Base-by-base conservation (phyloP, 2,113 vertebrate genomes). In the Toxotes jaculatrix region DNA sequence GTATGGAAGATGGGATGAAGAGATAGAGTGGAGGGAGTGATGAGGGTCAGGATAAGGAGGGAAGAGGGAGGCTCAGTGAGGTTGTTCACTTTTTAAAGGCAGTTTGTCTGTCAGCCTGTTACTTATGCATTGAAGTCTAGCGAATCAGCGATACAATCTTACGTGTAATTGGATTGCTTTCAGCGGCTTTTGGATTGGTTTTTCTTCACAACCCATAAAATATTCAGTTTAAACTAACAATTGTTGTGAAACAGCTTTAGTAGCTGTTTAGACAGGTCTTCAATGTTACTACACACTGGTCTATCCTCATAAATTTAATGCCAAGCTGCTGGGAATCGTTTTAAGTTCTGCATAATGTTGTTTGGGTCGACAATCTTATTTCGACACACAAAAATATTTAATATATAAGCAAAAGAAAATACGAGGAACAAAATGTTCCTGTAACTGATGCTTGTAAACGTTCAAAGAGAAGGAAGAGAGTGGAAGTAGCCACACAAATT, bases 31-130 rank as follows among this genome's bases (percentile, higher is more conserved):
- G 19, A 56, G 47, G 42, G 53, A 77, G 65, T 23, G 45, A 51
- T 64, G 62, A 70, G 86, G 77, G 79, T 78, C 67, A 82, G 70
- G 78, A 71, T 70, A 71, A 63, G 42, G 45, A 51, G 55, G 73
- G 42, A 53, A 55, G 61, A 74, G 49, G 14, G 43, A 77, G 43
- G 45, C 13, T 68, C 14, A 43, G 23, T 61, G 14, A 31, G 56
- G 71, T 49, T 60, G 40, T 74, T 80, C 49, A 64, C 56, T 62
- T 57, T 77, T 57, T 32, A 60, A 64, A 70, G 56, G 45, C 45
- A 12, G 32, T 72, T 77, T 49, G 49, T 66, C 69, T 57, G 55
- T 68, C n/a, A 17, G 17, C 21, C 12, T 56, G 19, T 49, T 62
- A 49, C 38, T 47, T 75, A 49, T 63, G 69, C 36, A 74, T 77